Base-by-base conservation (phyloP, 2,113 vertebrate species). In the Saccopteryx leptura region DNA sequence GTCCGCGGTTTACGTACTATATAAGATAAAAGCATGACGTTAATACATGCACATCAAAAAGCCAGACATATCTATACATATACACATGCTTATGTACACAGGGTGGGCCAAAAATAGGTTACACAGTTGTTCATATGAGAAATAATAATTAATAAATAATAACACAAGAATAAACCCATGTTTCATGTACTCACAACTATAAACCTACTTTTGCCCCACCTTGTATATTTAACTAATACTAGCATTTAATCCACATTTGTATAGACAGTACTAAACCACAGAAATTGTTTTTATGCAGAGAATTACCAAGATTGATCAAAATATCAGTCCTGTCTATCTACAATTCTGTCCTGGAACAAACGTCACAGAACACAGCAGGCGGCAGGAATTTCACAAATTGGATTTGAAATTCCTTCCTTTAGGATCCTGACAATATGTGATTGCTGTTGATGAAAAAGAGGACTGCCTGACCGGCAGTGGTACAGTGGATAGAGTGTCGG, bases 401-500 rank as follows among this genome's bases (percentile, higher is more conserved):
- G 52, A 80, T 65, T 46, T 93, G n/a, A 88, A 97, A 94, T 39
- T 24, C 12, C 48, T 86, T 78, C 93, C 63, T 72, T 93, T 52
- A 91, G 50, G 71, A 91, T 46, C 33, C 71, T 50, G 48, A 83
- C 50, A 92, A 71, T 71, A 48, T 0, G 24, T 1, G 13, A 24
- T 48, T 31, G 52, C 13, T 46, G 9, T 5, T 28, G 8, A 24
- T 9, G 54, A 76, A 74, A 94, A 33, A 58, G 2, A 39, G 21
- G 74, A 56, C 21, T 93, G 39, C 39, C 39, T 39, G 39, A 39
- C 39, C 39, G 39, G 39, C 39, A 39, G 39, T 39, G 39, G 39
- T 39, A 3, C 39, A 39, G 39, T 39, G 39, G 39, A 39, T 39
- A 39, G 39, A 39, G 39, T 39, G 39, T 39, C 39, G 39, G 39